Percentiles rank a stretch among this genome's conserved stretches.
These are phyloP conservation scores for Oreochromis tanganicae DNA, from an alignment of 2,113 vertebrate genomes.

Conservation along the genomic window DNA sequence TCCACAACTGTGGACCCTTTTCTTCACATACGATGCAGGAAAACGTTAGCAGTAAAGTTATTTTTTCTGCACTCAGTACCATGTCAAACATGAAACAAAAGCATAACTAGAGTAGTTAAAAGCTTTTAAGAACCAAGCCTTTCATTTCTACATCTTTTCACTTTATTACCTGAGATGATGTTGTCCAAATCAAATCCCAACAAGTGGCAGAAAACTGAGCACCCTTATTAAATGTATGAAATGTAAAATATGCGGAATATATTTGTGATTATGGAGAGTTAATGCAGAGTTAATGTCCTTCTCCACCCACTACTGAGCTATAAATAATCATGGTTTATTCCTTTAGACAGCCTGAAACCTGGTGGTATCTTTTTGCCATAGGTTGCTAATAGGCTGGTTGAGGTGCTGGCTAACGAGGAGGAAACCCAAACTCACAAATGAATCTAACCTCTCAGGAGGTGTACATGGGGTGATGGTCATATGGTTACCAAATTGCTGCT, in stretches of 20 bases:
- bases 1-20: background rate
- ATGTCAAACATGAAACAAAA: background rate
- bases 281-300: background rate
- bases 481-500: background rate
- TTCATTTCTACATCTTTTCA: background rate
- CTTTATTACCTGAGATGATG: background rate
- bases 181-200: background rate
- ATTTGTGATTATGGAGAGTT: background rate
- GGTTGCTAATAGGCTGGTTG: background rate
- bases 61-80: background rate
- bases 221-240: background rate
- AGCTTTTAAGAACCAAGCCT: background rate
- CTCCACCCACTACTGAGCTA: background rate
- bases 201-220: background rate
- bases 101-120: background rate
- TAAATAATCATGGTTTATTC: background rate
- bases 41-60: background rate
- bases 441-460: background rate
- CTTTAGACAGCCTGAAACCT: background rate
- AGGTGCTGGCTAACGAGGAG: background rate
- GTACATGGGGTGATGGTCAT: background rate
- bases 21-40: background rate
- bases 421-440: conserved; percentile 8
- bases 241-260: background rate
- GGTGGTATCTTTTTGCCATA: background rate